phyloP scores from a whole-genome alignment of 2,888 invertebrate genomes.

The Oscheius sp. region DNA sequence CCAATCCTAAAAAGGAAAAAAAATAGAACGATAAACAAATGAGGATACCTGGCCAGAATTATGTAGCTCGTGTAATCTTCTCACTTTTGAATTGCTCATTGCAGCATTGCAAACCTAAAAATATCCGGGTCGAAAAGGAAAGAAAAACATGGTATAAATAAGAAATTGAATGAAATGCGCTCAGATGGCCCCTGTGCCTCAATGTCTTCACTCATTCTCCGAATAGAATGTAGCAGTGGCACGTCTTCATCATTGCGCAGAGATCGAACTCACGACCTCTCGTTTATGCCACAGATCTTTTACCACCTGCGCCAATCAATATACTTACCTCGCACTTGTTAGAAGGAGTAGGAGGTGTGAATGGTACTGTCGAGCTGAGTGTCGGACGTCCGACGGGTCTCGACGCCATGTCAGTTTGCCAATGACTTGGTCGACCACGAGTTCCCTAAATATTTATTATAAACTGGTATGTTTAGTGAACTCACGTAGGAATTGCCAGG shows the following conservation, averaged over 20 bases:
- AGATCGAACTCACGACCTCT: slow-evolving; percentile 1
- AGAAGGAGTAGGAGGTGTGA: too few species aligned
- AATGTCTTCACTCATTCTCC: slow-evolving; percentile 32
- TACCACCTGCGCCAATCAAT: background rate
- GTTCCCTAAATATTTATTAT: too few species aligned
- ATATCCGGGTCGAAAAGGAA: too few species aligned
- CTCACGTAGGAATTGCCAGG: too few species aligned
- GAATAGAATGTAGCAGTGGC: slow-evolving; percentile 32
- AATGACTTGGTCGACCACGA: too few species aligned
- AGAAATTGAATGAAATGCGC: slow-evolving; percentile 19
- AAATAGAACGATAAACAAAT: too few species aligned
- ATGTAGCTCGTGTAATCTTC: slow-evolving; percentile 25
- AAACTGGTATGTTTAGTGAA: too few species aligned
- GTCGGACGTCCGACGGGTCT: too few species aligned
- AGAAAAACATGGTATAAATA: background rate
- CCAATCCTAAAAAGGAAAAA: slow-evolving; percentile 9
- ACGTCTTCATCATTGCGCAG: slow-evolving; percentile 27
- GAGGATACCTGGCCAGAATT: background rate
- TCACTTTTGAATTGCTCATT: slow-evolving; percentile 1
- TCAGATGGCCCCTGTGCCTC: slow-evolving; percentile 40
- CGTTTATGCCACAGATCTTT: background rate
- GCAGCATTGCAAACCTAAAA: slow-evolving; percentile 16
- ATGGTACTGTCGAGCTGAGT: too few species aligned
- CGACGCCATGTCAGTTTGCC: too few species aligned
- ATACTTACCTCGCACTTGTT: background rate